Percentiles rank a stretch among this genome's conserved stretches.
phyloP scores from a whole-genome alignment of 2,797 vertebrate species.

The Orientallactaga sibirica region DNA sequence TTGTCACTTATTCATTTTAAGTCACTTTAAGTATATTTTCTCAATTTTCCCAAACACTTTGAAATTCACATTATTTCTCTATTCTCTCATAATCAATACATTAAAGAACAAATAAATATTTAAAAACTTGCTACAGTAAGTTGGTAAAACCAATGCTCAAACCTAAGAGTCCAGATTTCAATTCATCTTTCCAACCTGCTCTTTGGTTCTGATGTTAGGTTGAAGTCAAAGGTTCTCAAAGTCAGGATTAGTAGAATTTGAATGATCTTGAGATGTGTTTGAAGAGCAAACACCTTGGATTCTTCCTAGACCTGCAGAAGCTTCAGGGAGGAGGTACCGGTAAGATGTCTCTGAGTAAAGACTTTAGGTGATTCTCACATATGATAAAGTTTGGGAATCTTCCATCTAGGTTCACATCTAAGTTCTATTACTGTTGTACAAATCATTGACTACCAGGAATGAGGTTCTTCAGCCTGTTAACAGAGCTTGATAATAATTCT shows the following conservation, averaged over 20 bases:
- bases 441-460: not conserved
- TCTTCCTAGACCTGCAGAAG: not conserved
- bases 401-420: not conserved
- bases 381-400: not conserved
- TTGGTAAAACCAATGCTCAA: not conserved
- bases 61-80: not conserved
- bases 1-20: not conserved
- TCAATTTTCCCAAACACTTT: not conserved
- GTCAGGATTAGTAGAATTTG: not conserved
- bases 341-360: not conserved
- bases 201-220: not conserved
- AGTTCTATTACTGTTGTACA: not conserved
- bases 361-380: not conserved
- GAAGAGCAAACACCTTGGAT: not conserved
- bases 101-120: not conserved
- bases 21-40: not conserved
- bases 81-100: not conserved
- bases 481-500: not conserved
- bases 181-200: not conserved
- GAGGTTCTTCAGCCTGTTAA: slow-evolving; percentile 1
- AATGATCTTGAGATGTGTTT: not conserved
- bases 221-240: not conserved
- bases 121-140: not conserved
- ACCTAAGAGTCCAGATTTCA: not conserved
- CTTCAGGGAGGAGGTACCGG: not conserved